A percentile compares a stretch with the other conserved stretches of the same genome.
phyloP scores from a whole-genome alignment of 2,797 vertebrate genomes.

The Nyctalus aviator region DNA sequence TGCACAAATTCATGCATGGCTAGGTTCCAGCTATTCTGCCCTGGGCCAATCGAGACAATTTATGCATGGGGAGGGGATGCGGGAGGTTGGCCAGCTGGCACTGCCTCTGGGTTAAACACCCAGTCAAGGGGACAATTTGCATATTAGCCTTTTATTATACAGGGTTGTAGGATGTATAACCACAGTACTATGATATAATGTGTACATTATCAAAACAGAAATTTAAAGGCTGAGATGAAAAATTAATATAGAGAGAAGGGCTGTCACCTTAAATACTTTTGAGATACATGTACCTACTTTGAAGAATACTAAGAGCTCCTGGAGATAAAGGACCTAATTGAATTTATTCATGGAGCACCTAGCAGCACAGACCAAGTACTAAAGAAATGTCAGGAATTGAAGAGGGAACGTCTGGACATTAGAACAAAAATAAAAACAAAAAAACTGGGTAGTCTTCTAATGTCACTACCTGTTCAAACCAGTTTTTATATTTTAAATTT shows the following conservation, averaged over 20 bases:
- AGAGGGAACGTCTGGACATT: neutral
- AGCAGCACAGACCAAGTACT: neutral
- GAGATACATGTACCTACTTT: neutral
- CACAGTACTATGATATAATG: neutral
- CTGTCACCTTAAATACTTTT: neutral
- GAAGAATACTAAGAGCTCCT: neutral
- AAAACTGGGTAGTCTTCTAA: neutral
- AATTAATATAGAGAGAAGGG: neutral
- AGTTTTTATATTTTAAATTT: constrained; percentile 28
- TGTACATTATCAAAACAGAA: constrained; percentile 3
- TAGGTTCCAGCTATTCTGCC: too few relatives aligned
- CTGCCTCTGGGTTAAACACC: too few relatives aligned
- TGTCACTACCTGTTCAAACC: neutral
- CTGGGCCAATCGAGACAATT: rapidly evolving
- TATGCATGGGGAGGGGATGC: too few relatives aligned
- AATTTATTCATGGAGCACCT: neutral
- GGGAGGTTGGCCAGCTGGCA: too few relatives aligned
- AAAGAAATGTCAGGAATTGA: neutral
- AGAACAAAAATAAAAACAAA: neutral
- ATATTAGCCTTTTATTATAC: too few relatives aligned
- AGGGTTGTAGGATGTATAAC: neutral
- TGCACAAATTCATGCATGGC: too few relatives aligned
- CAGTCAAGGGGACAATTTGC: too few relatives aligned
- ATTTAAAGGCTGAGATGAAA: constrained; percentile 27
- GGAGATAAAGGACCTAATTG: neutral